A percentile compares a stretch with the other conserved stretches of the same genome.
phyloP scores from a whole-genome alignment of 2,797 vertebrate species.

The Eptatretus atami region DNA sequence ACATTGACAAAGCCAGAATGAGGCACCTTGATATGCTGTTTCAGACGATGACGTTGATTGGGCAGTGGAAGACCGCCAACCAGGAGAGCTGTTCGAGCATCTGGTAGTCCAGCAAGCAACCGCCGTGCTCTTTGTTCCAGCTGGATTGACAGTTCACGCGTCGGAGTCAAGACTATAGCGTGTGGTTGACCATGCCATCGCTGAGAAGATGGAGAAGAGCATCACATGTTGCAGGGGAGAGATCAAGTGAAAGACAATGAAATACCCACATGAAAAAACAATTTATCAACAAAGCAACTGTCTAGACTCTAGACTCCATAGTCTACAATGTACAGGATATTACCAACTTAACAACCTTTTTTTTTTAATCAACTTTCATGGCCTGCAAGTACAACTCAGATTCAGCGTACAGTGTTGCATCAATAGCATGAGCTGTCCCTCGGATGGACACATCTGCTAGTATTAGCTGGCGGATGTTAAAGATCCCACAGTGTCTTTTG shows the following conservation, averaged over 20 bases:
- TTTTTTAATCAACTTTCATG: background rate
- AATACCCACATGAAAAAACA: too few relatives aligned
- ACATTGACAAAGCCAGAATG: background rate
- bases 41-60: conserved; percentile 55
- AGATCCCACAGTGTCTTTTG: too few relatives aligned
- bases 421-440: too few relatives aligned
- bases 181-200: background rate
- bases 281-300: too few relatives aligned
- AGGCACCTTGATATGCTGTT: conserved; percentile 45
- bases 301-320: too few relatives aligned
- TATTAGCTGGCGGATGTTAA: too few relatives aligned
- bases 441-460: too few relatives aligned
- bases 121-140: conserved; percentile 67
- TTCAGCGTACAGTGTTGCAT: too few relatives aligned
- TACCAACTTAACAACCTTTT: background rate
- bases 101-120: conserved; percentile 37
- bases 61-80: conserved; percentile 73
- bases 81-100: conserved; percentile 61
- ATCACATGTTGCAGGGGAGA: too few relatives aligned
- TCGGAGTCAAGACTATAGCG: conserved; percentile 44
- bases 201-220: too few relatives aligned
- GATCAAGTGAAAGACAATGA: too few relatives aligned
- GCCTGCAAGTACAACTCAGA: background rate
- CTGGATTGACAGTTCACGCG: conserved; percentile 70
- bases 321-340: too few relatives aligned